These are phyloP conservation scores for Strigops habroptila DNA, from an alignment of 2,113 vertebrate species.

Conservation along the genomic window DNA sequence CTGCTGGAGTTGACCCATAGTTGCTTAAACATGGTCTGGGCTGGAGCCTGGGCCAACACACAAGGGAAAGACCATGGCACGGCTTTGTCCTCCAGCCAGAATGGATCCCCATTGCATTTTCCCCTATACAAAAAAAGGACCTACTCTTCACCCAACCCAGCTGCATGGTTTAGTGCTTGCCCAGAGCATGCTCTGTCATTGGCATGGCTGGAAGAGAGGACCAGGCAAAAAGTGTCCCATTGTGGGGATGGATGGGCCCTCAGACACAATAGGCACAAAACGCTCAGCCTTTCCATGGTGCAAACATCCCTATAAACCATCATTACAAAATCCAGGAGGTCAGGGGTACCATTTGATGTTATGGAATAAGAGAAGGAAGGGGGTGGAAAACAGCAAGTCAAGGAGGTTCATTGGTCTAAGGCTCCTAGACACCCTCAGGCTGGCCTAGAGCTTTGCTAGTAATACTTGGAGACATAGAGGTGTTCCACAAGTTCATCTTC, in stretches of 20 bases:
- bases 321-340: background rate
- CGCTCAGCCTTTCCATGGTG: background rate
- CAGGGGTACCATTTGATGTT: accelerated
- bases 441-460: background rate
- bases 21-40: background rate
- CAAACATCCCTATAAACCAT: background rate
- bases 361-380: background rate
- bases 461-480: background rate
- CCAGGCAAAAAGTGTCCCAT: background rate
- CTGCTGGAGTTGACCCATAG: background rate
- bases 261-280: background rate
- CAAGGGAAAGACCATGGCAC: background rate
- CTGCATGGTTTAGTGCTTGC: background rate
- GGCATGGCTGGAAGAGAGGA: background rate
- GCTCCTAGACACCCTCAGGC: accelerated
- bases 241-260: background rate
- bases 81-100: background rate
- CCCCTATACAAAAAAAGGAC: background rate
- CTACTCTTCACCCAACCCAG: background rate
- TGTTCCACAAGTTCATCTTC: background rate
- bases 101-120: background rate
- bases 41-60: background rate
- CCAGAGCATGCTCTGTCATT: background rate
- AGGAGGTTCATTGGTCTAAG: background rate
- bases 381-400: background rate